A percentile compares a stretch with the other conserved stretches of the same genome.
phyloP scores from a whole-genome alignment of 1,140 invertebrate species.

The Diprion similis region DNA sequence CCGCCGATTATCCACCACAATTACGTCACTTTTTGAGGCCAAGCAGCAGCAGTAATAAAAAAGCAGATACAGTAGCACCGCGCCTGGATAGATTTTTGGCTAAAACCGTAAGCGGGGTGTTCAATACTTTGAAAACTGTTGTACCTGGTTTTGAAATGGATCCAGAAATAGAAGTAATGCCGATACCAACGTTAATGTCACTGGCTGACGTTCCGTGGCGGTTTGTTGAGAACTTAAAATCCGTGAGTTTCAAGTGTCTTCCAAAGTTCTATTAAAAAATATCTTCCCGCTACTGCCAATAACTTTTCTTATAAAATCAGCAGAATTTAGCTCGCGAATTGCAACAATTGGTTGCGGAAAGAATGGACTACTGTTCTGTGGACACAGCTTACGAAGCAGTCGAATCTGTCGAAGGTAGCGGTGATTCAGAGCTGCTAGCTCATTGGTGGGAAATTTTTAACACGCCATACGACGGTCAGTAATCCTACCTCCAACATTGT shows the following conservation, averaged over 20 bases:
- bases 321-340: conserved; percentile 44
- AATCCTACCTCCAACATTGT: too few relatives aligned
- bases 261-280: neutral
- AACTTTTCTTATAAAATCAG: conserved; percentile 23
- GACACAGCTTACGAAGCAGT: conserved; percentile 56
- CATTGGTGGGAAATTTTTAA: conserved; percentile 53
- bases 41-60: conserved; percentile 47
- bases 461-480: conserved; percentile 47
- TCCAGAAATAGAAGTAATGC: conserved; percentile 47
- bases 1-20: conserved; percentile 46
- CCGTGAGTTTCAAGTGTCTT: conserved; percentile 33
- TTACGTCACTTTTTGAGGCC: conserved; percentile 53
- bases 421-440: conserved; percentile 46
- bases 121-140: conserved; percentile 54
- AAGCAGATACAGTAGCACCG: conserved; percentile 51
- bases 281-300: neutral
- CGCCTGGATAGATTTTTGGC: conserved; percentile 53
- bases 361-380: conserved; percentile 51
- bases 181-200: conserved; percentile 51
- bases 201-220: conserved; percentile 56
- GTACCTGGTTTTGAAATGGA: conserved; percentile 57
- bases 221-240: conserved; percentile 53
- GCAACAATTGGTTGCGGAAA: conserved; percentile 47
- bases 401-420: conserved; percentile 46
- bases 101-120: conserved; percentile 55